A percentile compares a stretch with the other conserved stretches of the same genome.
Conservation (phyloP, 2,113 vertebrate genomes). For the Limanda limanda region DNA sequence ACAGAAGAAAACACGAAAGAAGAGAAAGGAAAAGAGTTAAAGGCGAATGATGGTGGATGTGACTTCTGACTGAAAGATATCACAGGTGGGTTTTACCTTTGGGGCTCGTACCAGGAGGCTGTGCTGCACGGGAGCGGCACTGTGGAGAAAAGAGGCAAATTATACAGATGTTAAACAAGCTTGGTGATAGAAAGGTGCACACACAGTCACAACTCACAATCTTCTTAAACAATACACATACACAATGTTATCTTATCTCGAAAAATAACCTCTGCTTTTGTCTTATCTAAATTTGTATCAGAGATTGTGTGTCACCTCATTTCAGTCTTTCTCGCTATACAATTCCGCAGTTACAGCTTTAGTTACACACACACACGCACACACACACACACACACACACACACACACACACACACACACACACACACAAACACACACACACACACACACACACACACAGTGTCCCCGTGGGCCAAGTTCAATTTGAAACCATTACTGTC, state of each 20-base stretch:
- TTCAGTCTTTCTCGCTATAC: constrained; percentile 38
- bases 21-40: neutral
- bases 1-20: constrained; percentile 1
- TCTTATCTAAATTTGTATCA: constrained; percentile 44
- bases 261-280: constrained; percentile 40
- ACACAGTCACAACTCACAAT: constrained; percentile 3
- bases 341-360: constrained; percentile 24
- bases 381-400: constrained; percentile 42
- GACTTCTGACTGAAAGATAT: neutral
- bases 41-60: neutral
- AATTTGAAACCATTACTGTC: constrained; percentile 83
- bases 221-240: constrained; percentile 16
- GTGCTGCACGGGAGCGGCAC: constrained; percentile 55
- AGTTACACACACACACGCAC: constrained; percentile 25
- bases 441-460: constrained; percentile 18
- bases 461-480: constrained; percentile 76
- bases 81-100: constrained; percentile 63
- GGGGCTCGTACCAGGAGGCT: constrained; percentile 65
- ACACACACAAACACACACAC: constrained; percentile 39
- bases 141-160: constrained; percentile 27
- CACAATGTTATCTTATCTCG: constrained; percentile 17
- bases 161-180: constrained; percentile 14
- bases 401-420: constrained; percentile 30
- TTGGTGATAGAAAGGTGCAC: constrained; percentile 17
- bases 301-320: constrained; percentile 46